Percentiles rank a stretch among this genome's conserved stretches.
Conservation (phyloP, 1,140 invertebrate genomes). For the Idris sp. region DNA sequence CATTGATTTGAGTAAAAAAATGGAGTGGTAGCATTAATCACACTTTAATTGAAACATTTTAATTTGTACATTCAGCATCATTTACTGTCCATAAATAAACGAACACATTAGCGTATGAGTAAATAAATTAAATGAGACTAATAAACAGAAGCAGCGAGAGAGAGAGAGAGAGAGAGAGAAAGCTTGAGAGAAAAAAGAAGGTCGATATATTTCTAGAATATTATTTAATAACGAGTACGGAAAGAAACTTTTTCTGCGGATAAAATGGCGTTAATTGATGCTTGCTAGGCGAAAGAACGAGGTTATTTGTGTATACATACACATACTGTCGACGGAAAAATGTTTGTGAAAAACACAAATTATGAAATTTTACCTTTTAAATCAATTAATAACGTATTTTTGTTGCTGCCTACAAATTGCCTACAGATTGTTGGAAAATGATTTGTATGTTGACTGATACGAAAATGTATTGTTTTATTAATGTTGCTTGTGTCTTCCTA, state of each 20-base stretch:
- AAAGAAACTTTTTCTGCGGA: slow-evolving; percentile 49
- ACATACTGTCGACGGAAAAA: slow-evolving; percentile 26
- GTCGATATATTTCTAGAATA: slow-evolving; percentile 26
- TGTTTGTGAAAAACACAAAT: slow-evolving; percentile 21
- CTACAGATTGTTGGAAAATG: no score
- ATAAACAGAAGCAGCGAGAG: slow-evolving; percentile 22
- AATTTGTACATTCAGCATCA: slow-evolving; percentile 46
- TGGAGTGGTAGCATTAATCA: slow-evolving; percentile 31
- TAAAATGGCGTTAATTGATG: slow-evolving; percentile 52
- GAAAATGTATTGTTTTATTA: no score
- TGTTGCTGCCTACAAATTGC: no score
- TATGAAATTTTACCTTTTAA: slow-evolving; percentile 17
- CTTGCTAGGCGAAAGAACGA: slow-evolving; percentile 39
- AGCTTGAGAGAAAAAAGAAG: slow-evolving; percentile 5
- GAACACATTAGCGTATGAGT: slow-evolving; percentile 44
- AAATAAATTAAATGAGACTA: slow-evolving; percentile 56
- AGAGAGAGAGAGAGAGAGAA: not conserved
- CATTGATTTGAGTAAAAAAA: slow-evolving; percentile 35
- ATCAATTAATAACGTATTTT: slow-evolving; percentile 17
- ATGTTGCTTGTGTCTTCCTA: not conserved
- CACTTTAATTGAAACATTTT: slow-evolving; percentile 46
- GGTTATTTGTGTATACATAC: slow-evolving; percentile 16
- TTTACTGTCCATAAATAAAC: slow-evolving; percentile 43
- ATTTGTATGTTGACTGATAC: no score
- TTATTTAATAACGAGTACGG: slow-evolving; percentile 52